A percentile compares a stretch with the other conserved stretches of the same genome.
Evolutionary conservation across 1,140 invertebrate genomes (phyloP).

Genomic region (Gryllus bimaculatus): DNA sequence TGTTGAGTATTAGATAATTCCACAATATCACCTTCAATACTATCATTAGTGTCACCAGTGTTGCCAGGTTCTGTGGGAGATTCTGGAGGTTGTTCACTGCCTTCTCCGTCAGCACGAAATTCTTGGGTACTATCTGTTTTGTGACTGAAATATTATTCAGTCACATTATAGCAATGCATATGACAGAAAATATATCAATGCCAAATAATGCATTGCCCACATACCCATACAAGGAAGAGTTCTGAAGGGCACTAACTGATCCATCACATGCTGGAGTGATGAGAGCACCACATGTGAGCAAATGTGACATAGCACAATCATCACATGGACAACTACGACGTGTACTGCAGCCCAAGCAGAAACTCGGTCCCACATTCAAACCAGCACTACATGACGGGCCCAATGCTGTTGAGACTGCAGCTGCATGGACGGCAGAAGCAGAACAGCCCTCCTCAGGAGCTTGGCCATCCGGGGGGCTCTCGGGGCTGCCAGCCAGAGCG

Average conservation of each 20-base stretch:
- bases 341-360: slow-evolving; percentile 22
- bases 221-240: neutral
- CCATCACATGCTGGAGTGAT: slow-evolving; percentile 16
- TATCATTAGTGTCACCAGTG: neutral
- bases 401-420: neutral
- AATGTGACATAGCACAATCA: slow-evolving; percentile 26
- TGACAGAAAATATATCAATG: too few species aligned
- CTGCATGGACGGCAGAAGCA: neutral
- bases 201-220: too few species aligned
- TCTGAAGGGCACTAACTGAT: neutral
- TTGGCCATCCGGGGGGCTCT: slow-evolving; percentile 6
- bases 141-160: slow-evolving; percentile 8
- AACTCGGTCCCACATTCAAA: neutral
- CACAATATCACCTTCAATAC: neutral
- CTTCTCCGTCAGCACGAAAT: slow-evolving; percentile 18
- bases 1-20: slow-evolving; percentile 13
- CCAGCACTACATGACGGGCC: neutral
- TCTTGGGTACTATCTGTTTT: slow-evolving; percentile 16
- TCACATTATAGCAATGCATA: neutral
- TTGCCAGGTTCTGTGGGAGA: slow-evolving; percentile 7
- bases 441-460: neutral
- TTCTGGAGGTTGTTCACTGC: slow-evolving; percentile 18
- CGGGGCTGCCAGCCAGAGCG: slow-evolving; percentile 16
- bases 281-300: slow-evolving; percentile 23
- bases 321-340: slow-evolving; percentile 26